phyloP scores from a whole-genome alignment of 2,888 invertebrate genomes.

The Coenonympha arcania region DNA sequence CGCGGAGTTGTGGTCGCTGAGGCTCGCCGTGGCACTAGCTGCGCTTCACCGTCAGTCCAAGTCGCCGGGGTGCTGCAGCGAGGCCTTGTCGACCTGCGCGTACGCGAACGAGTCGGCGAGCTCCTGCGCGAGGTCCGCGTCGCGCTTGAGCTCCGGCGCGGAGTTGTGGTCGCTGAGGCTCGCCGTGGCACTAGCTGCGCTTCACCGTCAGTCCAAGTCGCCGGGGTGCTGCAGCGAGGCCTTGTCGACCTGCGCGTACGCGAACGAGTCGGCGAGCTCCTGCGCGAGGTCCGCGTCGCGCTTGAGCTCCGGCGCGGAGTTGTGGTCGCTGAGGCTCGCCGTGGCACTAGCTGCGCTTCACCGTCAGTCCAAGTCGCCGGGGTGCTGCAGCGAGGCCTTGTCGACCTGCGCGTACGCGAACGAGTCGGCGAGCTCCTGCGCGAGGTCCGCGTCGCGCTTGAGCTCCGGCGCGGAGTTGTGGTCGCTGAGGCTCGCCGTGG shows the following conservation, averaged over 20 bases:
- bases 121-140: conserved; percentile 33
- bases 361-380: conserved; percentile 63
- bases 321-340: conserved; percentile 64
- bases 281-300: conserved; percentile 30
- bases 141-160: conserved; percentile 21
- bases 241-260: conserved; percentile 51
- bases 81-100: conserved; percentile 50
- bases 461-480: conserved; percentile 41
- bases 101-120: conserved; percentile 48
- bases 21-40: too few relatives aligned
- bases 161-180: conserved; percentile 58
- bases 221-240: conserved; percentile 60
- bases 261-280: conserved; percentile 46
- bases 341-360: too few relatives aligned
- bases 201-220: conserved; percentile 60
- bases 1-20: too few relatives aligned
- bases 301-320: conserved; percentile 37
- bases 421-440: conserved; percentile 41
- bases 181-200: conserved; percentile 78
- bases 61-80: conserved; percentile 62
- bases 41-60: too few relatives aligned
- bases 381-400: conserved; percentile 54
- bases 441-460: conserved; percentile 25
- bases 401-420: conserved; percentile 55
- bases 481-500: conserved; percentile 69